Base-by-base conservation (phyloP, 2,113 vertebrate genomes). In the Sinocyclocheilus grahami region DNA sequence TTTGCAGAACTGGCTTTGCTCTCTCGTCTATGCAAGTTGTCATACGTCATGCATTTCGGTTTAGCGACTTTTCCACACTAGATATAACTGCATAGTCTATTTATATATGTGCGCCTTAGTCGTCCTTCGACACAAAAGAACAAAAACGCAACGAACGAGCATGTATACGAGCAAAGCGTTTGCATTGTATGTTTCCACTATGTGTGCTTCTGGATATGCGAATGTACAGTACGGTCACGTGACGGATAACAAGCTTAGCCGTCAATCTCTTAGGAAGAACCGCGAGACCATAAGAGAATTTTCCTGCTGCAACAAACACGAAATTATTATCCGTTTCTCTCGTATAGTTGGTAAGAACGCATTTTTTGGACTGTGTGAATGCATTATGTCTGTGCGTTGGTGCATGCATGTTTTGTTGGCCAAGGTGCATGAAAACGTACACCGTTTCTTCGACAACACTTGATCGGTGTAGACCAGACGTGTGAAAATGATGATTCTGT, bases 251-350 rank as follows among this genome's bases (percentile, higher is more conserved):
- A 77, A 87, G 82, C 72, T 86, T 51, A 78, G 90, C 86, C 91
- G 90, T 91, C 89, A 79, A 81, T 92, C 92, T 92, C 94, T 91
- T 91, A 92, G 93, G 92, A 95, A 83, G 85, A 87, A 90, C 79
- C 89, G 93, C 91, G 89, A 87, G 82, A 90, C 65, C 55, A 82
- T 71, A 39, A 93, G 94, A 91, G 93, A 93, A 90, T 89, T 58
- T 37, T 87, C 88, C 91, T 86, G 91, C 92, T 90, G 92, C 91
- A 90, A 91, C 91, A 93, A 90, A 92, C 87, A 90, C 71, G 55
- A 78, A 88, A 86, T 86, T 80, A 76, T 84, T 81, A 84, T 67
- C 87, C 46, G 78, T 90, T 83, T 89, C 85, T 55, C 82, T 71
- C 80, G 22, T 78, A 82, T 87, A 87, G 87, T 86, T 87, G 90